phyloP scores from a whole-genome alignment of 2,113 vertebrate species.

The Xyrauchen texanus region DNA sequence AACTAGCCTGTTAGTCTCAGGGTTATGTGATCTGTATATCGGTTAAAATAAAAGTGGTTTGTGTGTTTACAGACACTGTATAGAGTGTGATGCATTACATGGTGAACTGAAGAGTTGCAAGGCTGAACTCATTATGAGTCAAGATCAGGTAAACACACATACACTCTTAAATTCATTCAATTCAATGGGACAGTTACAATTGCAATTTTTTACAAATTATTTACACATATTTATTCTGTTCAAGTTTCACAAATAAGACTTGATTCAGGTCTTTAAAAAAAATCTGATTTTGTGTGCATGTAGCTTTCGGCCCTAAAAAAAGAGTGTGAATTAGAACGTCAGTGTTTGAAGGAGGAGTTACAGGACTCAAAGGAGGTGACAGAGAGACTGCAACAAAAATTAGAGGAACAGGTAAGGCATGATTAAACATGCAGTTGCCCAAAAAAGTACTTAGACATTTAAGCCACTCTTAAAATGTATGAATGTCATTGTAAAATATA shows the following conservation, averaged over 20 bases:
- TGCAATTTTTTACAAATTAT: too few species aligned
- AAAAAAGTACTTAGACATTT: not conserved
- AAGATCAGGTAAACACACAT: slow-evolving; percentile 32
- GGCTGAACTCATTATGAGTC: slow-evolving; percentile 60
- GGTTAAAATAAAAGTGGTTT: not conserved
- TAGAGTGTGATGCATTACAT: slow-evolving; percentile 63
- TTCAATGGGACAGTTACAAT: too few species aligned
- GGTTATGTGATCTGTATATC: not conserved
- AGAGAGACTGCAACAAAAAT: slow-evolving; percentile 53
- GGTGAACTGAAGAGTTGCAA: slow-evolving; percentile 61
- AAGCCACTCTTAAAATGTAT: not conserved
- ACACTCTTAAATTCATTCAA: not conserved
- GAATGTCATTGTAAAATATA: not conserved
- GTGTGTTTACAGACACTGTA: slow-evolving; percentile 62
- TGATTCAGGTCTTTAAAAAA: not conserved
- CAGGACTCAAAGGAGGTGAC: slow-evolving; percentile 59
- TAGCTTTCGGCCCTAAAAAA: slow-evolving; percentile 62
- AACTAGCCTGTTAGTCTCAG: not conserved
- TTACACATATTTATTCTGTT: too few species aligned
- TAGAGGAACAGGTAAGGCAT: slow-evolving; percentile 50
- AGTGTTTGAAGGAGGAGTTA: slow-evolving; percentile 56
- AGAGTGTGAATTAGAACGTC: slow-evolving; percentile 61
- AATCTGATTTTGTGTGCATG: not conserved
- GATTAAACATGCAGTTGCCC: not conserved
- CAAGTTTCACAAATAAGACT: too few species aligned